Percentiles rank a stretch among this genome's conserved stretches.
Evolutionary conservation across 2,113 vertebrate genomes (phyloP).

Genomic region (Clarias magur): DNA sequence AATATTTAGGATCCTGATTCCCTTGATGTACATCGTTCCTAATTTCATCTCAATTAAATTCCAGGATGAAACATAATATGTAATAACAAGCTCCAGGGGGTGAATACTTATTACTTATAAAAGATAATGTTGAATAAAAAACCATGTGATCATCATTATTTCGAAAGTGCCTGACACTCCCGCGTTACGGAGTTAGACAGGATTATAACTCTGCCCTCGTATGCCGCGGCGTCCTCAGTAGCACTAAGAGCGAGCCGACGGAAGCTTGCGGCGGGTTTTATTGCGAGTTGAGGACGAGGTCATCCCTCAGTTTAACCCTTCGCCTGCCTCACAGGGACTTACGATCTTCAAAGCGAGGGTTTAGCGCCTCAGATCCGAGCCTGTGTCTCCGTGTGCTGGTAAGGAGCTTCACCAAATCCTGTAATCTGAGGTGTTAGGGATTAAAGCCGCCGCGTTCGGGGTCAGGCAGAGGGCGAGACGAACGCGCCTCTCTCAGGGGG

Average conservation of each 20-base stretch:
- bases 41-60: not conserved
- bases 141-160: not conserved
- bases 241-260: not conserved
- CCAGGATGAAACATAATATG: not conserved
- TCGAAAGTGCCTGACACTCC: not conserved
- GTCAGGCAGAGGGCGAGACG: constrained; percentile 50
- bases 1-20: not conserved
- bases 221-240: not conserved
- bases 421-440: constrained; percentile 70
- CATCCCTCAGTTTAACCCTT: constrained; percentile 61
- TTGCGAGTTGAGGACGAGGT: constrained; percentile 65
- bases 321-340: constrained; percentile 62
- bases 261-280: constrained; percentile 24
- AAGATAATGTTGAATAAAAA: not conserved
- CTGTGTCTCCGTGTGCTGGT: constrained; percentile 54
- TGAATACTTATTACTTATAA: not conserved
- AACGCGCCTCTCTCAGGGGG: constrained; percentile 7
- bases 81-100: not conserved
- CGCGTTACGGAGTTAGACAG: not conserved
- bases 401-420: constrained; percentile 62
- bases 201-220: constrained; percentile 1
- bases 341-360: constrained; percentile 70
- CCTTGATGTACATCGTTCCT: not conserved
- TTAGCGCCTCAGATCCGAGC: constrained; percentile 54
- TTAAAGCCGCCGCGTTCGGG: constrained; percentile 59